A percentile compares a stretch with the other conserved stretches of the same genome.
Conservation (phyloP, 1,140 invertebrate species). For the Chironomus striatipennis region DNA sequence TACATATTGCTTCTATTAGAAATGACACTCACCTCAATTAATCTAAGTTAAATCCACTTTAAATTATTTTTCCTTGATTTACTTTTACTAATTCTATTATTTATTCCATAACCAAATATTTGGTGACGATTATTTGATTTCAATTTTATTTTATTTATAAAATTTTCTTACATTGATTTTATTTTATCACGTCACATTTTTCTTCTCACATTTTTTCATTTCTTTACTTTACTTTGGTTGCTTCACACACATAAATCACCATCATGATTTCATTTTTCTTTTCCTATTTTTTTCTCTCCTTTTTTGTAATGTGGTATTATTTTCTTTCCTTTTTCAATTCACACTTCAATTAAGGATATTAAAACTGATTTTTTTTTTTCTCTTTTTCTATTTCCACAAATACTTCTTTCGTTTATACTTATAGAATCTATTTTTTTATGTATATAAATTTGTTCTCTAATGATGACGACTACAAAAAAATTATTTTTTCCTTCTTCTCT, state of each 20-base stretch:
- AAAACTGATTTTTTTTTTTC: neutral
- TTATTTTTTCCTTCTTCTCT: neutral
- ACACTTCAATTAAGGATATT: conserved; percentile 15
- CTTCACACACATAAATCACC: neutral
- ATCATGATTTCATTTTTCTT: neutral
- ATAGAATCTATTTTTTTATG: no score
- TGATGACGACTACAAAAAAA: neutral
- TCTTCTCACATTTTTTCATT: neutral
- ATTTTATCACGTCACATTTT: neutral
- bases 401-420: neutral
- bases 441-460: neutral
- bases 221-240: no score
- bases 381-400: neutral
- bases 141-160: neutral
- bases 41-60: no score
- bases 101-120: no score
- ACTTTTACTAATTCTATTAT: no score
- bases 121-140: neutral
- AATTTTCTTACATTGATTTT: neutral
- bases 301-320: neutral
- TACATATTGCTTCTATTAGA: no score
- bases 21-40: no score
- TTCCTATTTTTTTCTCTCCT: neutral
- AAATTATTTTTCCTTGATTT: no score
- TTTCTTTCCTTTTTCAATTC: neutral